Conservation (phyloP, 2,888 invertebrate species). For the Galeruca laticollis region DNA sequence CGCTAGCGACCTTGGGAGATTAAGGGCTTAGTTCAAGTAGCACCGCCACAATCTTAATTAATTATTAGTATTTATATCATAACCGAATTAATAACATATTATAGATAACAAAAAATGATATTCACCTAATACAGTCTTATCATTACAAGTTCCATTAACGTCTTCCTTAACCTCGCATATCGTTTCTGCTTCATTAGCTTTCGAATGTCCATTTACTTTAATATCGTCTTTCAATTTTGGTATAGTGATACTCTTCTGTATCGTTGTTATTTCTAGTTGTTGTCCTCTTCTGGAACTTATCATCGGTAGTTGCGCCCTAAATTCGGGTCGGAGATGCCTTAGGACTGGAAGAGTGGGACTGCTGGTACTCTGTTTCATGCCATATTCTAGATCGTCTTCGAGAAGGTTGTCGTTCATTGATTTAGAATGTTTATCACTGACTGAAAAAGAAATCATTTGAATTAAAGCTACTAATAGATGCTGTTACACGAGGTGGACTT, state of each 20-base stretch:
- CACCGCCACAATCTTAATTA: background rate
- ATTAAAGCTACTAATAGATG: background rate
- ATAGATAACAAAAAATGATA: too few species aligned
- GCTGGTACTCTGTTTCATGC: conserved; percentile 63
- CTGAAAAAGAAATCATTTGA: background rate
- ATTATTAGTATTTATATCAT: background rate
- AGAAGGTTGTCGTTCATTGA: conserved; percentile 56
- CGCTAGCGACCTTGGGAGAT: conserved; percentile 17
- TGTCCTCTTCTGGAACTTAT: conserved; percentile 66
- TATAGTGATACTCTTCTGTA: conserved; percentile 63
- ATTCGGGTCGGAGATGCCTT: conserved; percentile 86
- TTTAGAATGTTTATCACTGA: conserved; percentile 54
- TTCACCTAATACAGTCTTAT: conserved; percentile 46
- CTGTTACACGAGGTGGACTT: background rate
- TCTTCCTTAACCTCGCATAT: conserved; percentile 39
- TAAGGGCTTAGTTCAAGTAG: conserved; percentile 14
- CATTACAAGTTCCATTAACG: conserved; percentile 34
- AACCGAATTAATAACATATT: too few species aligned
- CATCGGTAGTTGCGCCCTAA: conserved; percentile 84
- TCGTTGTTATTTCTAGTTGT: conserved; percentile 40
- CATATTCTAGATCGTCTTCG: conserved; percentile 58
- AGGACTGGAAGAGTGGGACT: conserved; percentile 78
- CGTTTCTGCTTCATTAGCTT: conserved; percentile 51
- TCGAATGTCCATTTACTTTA: conserved; percentile 58
- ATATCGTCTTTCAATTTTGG: conserved; percentile 61